Evolutionary conservation across 2,888 invertebrate species (phyloP), one percentile per base, ranked within the genome.

Genomic region (Ectemnius continuus): DNA sequence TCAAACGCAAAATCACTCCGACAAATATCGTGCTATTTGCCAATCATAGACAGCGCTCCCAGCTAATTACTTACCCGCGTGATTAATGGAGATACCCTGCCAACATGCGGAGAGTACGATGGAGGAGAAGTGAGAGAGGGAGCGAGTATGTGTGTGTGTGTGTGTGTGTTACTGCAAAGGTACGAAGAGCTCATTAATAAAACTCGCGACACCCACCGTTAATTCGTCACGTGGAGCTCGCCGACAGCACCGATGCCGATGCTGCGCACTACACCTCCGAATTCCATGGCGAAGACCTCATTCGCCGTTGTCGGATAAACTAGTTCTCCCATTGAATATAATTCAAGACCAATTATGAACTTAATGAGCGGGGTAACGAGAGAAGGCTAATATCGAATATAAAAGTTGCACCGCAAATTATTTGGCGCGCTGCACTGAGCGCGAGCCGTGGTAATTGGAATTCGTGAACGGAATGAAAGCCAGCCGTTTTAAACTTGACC

Each of bases 1-100:
- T 89, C 88, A 88, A 87, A 87, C 84, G 87, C 83, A 82, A 88
- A 89, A 88, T 88, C 84, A 82, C 83, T 79, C 82, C 78, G 81
- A 83, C 81, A 85, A 88, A 84, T 84, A 79, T 68, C 73, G 66
- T 52, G 76, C 80, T 87, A 84, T 88, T 87, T 85, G 84, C 81
- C 76, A 60, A 85, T 86, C 83, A 77, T 83, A 81, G 84, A 79
- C 73, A 70, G 61, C 67, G 62, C 61, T 36, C 36, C 56, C 61
- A 61, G 70, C 69, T 84, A 83, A 84, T 84, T 83, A 75, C 71
- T 83, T 63, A 60, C 46, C 58, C 47, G 52, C 46, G 46, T 52
- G 60, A 67, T 52, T 52, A 52, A 52, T 16, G 52, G 16, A 52
- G 52, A 52, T 16, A 16, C 14, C n/a, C n/a, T 16, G 16, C 52